These are phyloP conservation scores for Drosophila sechellia DNA, from an alignment of 1,140 invertebrate genomes.

Conservation along the genomic window DNA sequence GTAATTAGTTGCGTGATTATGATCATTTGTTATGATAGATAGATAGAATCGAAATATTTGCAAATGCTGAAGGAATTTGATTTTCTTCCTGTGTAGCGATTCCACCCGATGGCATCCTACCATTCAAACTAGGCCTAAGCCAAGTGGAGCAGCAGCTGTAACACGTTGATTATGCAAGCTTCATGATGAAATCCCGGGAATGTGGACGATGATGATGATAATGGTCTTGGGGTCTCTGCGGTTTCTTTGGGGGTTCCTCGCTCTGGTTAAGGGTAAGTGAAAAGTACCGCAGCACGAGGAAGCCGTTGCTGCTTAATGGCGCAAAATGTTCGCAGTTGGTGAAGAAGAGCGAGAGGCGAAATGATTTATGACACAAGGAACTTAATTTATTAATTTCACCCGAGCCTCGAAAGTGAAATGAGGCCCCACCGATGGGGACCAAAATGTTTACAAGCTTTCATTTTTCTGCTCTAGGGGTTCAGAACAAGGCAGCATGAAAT, in stretches of 20 bases:
- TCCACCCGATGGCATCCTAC: slow-evolving; percentile 41
- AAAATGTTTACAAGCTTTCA: slow-evolving; percentile 65
- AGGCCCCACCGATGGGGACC: slow-evolving; percentile 26
- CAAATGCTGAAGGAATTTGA: too few relatives aligned
- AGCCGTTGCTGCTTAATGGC: slow-evolving; percentile 72
- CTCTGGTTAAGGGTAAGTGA: slow-evolving; percentile 75
- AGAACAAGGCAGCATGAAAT: slow-evolving; percentile 37
- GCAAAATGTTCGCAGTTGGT: slow-evolving; percentile 80
- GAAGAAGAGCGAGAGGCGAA: slow-evolving; percentile 49
- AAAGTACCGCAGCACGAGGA: slow-evolving; percentile 72
- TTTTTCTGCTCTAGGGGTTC: slow-evolving; percentile 37
- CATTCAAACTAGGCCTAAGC: slow-evolving; percentile 65
- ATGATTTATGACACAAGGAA: slow-evolving; percentile 82
- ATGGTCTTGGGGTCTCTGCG: slow-evolving; percentile 53
- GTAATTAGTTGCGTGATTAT: too few relatives aligned
- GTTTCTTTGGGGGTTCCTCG: slow-evolving; percentile 41
- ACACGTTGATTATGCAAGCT: slow-evolving; percentile 73
- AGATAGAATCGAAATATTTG: too few relatives aligned
- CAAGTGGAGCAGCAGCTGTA: slow-evolving; percentile 67
- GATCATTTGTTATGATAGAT: too few relatives aligned
- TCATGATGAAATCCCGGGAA: slow-evolving; percentile 56
- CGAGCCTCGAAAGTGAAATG: slow-evolving; percentile 21
- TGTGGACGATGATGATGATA: slow-evolving; percentile 58
- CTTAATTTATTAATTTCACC: slow-evolving; percentile 83
- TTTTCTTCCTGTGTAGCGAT: slow-evolving; percentile 3